phyloP scores from a whole-genome alignment of 2,888 invertebrate species.

The Catocala fraxini region DNA sequence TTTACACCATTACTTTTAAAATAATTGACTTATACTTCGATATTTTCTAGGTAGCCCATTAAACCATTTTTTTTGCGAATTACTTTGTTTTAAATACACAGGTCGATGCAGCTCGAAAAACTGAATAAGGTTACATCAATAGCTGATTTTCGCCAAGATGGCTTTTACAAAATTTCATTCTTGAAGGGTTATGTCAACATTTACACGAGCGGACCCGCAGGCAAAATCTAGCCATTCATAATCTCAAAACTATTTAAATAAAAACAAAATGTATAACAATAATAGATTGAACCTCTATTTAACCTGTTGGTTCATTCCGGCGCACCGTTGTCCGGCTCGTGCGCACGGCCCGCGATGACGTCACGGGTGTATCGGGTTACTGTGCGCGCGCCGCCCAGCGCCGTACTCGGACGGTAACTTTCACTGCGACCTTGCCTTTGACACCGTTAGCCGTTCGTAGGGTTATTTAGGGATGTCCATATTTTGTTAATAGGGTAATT shows the following conservation, averaged over 20 bases:
- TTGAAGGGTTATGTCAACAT: no score
- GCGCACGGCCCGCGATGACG: constrained; percentile 86
- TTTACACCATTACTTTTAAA: no score
- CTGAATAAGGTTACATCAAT: no score
- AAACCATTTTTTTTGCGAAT: no score
- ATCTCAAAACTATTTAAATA: background rate
- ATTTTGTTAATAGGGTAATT: constrained; percentile 1
- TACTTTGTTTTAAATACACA: no score
- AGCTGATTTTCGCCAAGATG: no score
- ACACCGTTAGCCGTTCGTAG: constrained; percentile 40
- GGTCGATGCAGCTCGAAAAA: no score
- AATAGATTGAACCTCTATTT: background rate
- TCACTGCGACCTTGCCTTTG: constrained; percentile 76
- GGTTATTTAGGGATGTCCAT: constrained; percentile 18
- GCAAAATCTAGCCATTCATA: background rate
- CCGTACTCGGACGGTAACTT: constrained; percentile 67
- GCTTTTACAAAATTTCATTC: no score
- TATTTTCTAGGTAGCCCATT: no score
- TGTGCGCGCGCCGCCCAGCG: constrained; percentile 57
- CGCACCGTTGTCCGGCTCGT: constrained; percentile 60
- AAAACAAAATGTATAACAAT: background rate
- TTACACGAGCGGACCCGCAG: no score
- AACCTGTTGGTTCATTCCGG: constrained; percentile 50
- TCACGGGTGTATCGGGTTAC: constrained; percentile 81
- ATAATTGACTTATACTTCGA: no score